A percentile compares a stretch with the other conserved stretches of the same genome.
These are phyloP conservation scores for Xanthia togata DNA, from an alignment of 2,888 invertebrate genomes.

Conservation along the genomic window DNA sequence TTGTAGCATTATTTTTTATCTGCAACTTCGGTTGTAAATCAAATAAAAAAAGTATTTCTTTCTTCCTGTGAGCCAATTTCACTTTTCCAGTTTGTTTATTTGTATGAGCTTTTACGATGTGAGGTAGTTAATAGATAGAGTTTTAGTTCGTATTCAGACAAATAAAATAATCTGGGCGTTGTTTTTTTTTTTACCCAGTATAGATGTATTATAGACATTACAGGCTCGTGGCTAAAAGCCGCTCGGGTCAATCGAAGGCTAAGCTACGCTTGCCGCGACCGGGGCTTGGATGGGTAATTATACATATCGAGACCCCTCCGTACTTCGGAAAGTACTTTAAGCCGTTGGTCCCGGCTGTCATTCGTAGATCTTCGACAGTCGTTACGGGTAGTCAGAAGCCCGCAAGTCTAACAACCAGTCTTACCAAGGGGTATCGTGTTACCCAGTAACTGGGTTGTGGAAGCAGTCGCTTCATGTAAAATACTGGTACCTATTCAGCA, in stretches of 20 bases:
- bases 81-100: constrained; percentile 39
- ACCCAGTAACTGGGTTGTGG: neutral
- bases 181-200: neutral
- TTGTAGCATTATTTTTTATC: constrained; percentile 52
- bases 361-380: neutral
- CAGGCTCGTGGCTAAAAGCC: neutral
- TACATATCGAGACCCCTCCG: neutral
- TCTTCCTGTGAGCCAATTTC: constrained; percentile 44
- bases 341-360: neutral
- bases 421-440: neutral
- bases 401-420: neutral
- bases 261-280: neutral
- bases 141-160: neutral
- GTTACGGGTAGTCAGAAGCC: neutral
- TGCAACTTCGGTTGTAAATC: constrained; percentile 59
- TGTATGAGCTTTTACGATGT: constrained; percentile 1
- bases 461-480: no score
- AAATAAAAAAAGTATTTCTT: constrained; percentile 53
- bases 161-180: neutral
- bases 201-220: neutral
- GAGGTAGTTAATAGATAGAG: neutral
- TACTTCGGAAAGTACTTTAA: neutral
- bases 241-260: neutral
- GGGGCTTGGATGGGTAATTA: neutral
- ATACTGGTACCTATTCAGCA: no score